These are phyloP conservation scores for Luscinia luscinia DNA, from an alignment of 2,797 vertebrate genomes.

Conservation along the genomic window DNA sequence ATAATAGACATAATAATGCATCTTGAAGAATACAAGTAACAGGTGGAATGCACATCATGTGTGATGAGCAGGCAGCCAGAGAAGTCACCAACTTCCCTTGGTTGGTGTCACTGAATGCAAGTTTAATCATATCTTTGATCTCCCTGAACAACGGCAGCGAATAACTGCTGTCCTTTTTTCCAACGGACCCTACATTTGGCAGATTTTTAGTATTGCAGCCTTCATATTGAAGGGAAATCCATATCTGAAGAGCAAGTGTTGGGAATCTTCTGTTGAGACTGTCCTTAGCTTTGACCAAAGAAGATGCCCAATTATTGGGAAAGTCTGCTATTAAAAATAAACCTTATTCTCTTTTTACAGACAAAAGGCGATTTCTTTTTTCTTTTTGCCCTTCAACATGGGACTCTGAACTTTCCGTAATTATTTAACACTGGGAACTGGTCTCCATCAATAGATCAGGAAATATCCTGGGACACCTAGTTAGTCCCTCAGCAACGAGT, in stretches of 20 bases:
- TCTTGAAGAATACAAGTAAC: not conserved
- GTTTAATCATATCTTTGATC: not conserved
- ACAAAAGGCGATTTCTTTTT: not conserved
- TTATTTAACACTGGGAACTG: constrained; percentile 68
- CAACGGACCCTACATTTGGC: not conserved
- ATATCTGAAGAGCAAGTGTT: not conserved
- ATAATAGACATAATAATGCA: not conserved
- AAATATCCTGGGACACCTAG: constrained; percentile 68
- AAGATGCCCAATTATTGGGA: not conserved
- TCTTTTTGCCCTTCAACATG: not conserved
- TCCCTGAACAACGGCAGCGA: not conserved
- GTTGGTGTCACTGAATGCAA: not conserved
- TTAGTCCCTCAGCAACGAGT: constrained; percentile 67
- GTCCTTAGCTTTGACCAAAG: constrained; percentile 16
- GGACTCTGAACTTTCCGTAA: constrained; percentile 46
- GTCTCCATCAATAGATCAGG: constrained; percentile 62
- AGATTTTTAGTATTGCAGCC: not conserved
- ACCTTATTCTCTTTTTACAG: not conserved
- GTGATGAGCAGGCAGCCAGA: not conserved
- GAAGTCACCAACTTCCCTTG: not conserved
- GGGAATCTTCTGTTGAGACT: not conserved
- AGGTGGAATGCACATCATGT: not conserved
- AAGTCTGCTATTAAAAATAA: not conserved
- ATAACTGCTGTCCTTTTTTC: not conserved
- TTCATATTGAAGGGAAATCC: not conserved